Evolutionary conservation across 92 coral and sea anemone species (phyloP), one percentile per base, ranked within the genome.

Genomic region (Palythoa grandiflora): DNA sequence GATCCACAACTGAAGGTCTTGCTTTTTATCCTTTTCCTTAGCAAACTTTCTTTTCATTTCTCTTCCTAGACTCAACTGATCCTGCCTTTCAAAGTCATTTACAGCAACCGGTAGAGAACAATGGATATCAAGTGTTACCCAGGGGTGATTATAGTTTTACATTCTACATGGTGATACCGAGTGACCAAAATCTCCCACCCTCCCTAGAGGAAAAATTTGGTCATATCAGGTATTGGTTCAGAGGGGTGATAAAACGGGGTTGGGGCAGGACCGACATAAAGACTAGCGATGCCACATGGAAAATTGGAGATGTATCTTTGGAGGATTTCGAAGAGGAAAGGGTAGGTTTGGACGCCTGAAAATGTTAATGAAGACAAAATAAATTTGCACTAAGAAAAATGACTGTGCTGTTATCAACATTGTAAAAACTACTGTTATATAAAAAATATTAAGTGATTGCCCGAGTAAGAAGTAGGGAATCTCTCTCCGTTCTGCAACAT

Each of bases 191-290:
- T 75, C 95, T 92, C 37, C 97, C 97, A 2, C 93, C 97, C n/a
- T 94, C 97, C 20, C 91, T 87, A 13, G 94, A 94, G 51, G 95
- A 85, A 3, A 83, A 37, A 36, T 91, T 90, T 83, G 97, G 97
- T 15, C 89, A 90, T 78, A 92, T 94, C 28, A 87, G 97, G 35
- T 94, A 94, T 87, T 92, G 89, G 89, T 79, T 91, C 1, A 85
- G 88, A 21, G 97, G 93, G 9, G 90, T 85, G 15, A 88, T 94
- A 65, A 91, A 92, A 48, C 88, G 94, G n/a, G 91, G 88, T 9
- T 75, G 83, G 37, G 94, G 95, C 1, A 92, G 87, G 83, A 61
- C 73, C 17, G 86, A 90, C 14, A 11, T 94, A 13, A 92, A 92
- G 91, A 94, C 95, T 1, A 88, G 89, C 11, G 77, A 93, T 9